Evolutionary conservation across 1,140 invertebrate genomes (phyloP).

Genomic region (Gonioctena quinquepunctata): DNA sequence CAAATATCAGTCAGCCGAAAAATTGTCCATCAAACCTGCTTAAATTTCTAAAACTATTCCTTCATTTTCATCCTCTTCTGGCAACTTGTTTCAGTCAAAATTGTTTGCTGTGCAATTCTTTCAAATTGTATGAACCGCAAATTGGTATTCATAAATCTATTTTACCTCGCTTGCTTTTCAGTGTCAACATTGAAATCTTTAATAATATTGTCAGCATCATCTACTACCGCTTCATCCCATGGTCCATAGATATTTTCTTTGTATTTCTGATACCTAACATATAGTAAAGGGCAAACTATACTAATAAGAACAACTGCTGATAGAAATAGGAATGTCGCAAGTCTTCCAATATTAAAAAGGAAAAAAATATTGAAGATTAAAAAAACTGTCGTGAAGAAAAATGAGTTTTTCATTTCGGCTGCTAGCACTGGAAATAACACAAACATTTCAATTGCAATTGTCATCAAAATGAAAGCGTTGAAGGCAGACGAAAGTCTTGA

Average conservation of each 20-base stretch:
- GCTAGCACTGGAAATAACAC: slow-evolving; percentile 85
- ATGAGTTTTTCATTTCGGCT: slow-evolving; percentile 59
- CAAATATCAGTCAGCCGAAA: too few species aligned
- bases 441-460: slow-evolving; percentile 84
- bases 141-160: too few species aligned
- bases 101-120: too few species aligned
- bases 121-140: too few species aligned
- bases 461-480: slow-evolving; percentile 87
- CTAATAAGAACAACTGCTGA: slow-evolving; percentile 67
- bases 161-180: slow-evolving; percentile 61
- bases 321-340: slow-evolving; percentile 65
- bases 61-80: too few species aligned
- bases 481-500: slow-evolving; percentile 83
- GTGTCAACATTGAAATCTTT: neutral
- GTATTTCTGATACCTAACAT: slow-evolving; percentile 78
- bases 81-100: too few species aligned
- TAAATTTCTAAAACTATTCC: too few species aligned
- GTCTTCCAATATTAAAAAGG: slow-evolving; percentile 63
- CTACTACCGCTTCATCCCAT: slow-evolving; percentile 89
- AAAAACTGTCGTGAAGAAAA: slow-evolving; percentile 49
- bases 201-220: slow-evolving; percentile 59
- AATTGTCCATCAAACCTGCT: too few species aligned
- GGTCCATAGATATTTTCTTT: slow-evolving; percentile 95
- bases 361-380: slow-evolving; percentile 59
- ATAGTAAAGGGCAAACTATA: slow-evolving; percentile 75